Base-by-base conservation (phyloP, 2,113 vertebrate genomes). In the Dipodomys ordii region DNA sequence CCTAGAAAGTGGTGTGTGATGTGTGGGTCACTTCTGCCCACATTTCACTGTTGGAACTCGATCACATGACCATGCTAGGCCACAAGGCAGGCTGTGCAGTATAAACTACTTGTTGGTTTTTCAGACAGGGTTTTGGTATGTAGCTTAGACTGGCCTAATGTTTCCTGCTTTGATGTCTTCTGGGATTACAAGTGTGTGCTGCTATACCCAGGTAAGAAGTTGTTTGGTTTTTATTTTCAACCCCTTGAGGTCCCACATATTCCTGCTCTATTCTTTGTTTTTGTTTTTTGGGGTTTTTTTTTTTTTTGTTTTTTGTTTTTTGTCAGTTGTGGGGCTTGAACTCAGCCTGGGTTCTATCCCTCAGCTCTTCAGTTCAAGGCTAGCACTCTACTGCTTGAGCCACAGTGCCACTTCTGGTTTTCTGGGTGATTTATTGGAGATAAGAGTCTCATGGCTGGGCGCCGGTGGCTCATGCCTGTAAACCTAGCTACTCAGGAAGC, bases 11-110 rank as follows among this genome's bases (percentile, higher is more conserved):
- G 57, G 32, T 39, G 53, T 13, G 0, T 4, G 0, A 69, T 57
- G 44, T n/a, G 53, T 13, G 0, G 2, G 0, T 74, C 68, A 20
- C 69, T 11, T 39, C 19, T 19, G 1, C 7, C 64, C 28, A 35
- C 7, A 0, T 18, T 20, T 7, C 44, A 23, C 30, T 68, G 65
- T 49, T 68, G 20, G 73, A 13, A 39, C 28, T 30, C 11, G 0
- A 25, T 39, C n/a, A 3, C 15, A 10, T 30, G 53, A 32, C 71
- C 49, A 13, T 2, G 2, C 12, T 16, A 2, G 20, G n/a, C 64
- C 46, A 25, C 76, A 44, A 23, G 60, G 32, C 46, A 30, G 22
- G 0, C 49, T 32, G 62, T 32, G 39, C 46, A 57, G 10, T 10
- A 23, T 7, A 32, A 13, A 4, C 10, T 11, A 15, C 13, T 6